Evolutionary conservation across 2,888 invertebrate genomes (phyloP), one percentile per base, ranked within the genome.

Genomic region (Campoplex nolae): DNA sequence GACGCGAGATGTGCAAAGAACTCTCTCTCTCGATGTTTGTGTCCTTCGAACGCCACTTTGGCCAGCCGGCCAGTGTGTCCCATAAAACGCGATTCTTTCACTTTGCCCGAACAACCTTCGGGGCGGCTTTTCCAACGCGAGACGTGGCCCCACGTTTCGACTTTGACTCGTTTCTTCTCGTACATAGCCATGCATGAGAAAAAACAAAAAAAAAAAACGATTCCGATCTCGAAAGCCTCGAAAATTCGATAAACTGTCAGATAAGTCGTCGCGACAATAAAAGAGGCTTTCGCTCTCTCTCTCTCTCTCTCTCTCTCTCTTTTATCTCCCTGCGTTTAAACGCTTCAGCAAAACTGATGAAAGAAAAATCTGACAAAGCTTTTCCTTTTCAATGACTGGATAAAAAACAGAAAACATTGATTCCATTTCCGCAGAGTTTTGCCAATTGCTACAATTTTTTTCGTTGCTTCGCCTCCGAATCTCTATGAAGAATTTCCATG

Each of bases 81-180:
- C 77, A 78, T 84, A 77, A 84, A 84, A 82, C 77, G 81, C 75
- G 68, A 68, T 51, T 85, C 85, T 84, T 82, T 87, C 84, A 78
- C 86, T 87, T 77, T 77, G 80, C 81, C 48, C 56, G 62, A 80
- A 74, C 68, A 86, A 86, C 86, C 86, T 86, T 86, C 84, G 77
- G 68, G 74, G 78, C 84, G 81, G 70, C 81, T 86, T 86, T 86
- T 86, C 86, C 86, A 84, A 73, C 73, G 84, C 58, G 28, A 73
- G 84, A 58, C 70, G 73, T 45, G 81, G 78, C 76, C 73, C 42
- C 76, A 45, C 68, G 74, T 74, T 79, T 80, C 79, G 77, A 78
- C 71, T 77, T 83, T 77, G 70, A 71, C 71, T 79, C 48, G 8
- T 51, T 68, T 75, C 67, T 85, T 58, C 23, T 51, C 56, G 62